These are phyloP conservation scores for Tetragnatha versicolor DNA, from an alignment of 1,140 invertebrate genomes.

Conservation along the genomic window DNA sequence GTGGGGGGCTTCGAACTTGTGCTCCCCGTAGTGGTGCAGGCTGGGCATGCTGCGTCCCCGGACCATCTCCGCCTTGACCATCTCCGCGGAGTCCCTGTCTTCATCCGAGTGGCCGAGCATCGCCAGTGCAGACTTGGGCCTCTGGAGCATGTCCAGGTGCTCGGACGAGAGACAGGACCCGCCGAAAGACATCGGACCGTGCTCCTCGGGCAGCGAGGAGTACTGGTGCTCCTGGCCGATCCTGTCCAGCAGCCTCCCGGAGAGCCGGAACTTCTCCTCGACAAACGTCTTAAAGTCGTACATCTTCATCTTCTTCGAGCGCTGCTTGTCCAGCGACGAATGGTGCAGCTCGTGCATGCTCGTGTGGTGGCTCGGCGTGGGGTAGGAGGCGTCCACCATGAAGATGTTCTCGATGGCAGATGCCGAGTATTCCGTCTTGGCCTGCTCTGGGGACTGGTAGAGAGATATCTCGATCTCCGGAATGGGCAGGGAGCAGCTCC, in stretches of 20 bases:
- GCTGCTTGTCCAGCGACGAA: conserved; percentile 67
- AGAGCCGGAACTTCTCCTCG: conserved; percentile 87
- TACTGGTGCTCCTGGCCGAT: conserved; percentile 73
- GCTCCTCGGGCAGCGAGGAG: not conserved
- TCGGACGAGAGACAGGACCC: conserved; percentile 46
- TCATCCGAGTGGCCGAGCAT: conserved; percentile 66
- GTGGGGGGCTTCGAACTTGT: conserved; percentile 34
- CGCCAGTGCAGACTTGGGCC: conserved; percentile 73
- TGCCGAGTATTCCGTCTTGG: conserved; percentile 52
- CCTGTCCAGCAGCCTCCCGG: conserved; percentile 88
- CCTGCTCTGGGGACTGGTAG: conserved; percentile 69
- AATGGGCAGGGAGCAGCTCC: conserved; percentile 91
- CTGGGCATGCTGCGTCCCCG: conserved; percentile 96
- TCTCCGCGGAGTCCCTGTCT: conserved; percentile 35
- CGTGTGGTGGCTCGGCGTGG: conserved; percentile 65
- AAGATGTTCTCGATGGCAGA: conserved; percentile 50
- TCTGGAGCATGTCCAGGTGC: conserved; percentile 61
- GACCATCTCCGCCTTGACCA: conserved; percentile 67
- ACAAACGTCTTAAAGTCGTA: conserved; percentile 85
- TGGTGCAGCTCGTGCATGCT: conserved; percentile 64
- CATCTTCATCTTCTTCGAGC: conserved; percentile 85
- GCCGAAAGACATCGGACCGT: not conserved
- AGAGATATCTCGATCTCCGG: conserved; percentile 89
- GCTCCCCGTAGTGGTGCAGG: conserved; percentile 64
- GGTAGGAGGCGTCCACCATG: conserved; percentile 65